Conservation (phyloP, 2,888 invertebrate genomes). For the Pecten maximus region DNA sequence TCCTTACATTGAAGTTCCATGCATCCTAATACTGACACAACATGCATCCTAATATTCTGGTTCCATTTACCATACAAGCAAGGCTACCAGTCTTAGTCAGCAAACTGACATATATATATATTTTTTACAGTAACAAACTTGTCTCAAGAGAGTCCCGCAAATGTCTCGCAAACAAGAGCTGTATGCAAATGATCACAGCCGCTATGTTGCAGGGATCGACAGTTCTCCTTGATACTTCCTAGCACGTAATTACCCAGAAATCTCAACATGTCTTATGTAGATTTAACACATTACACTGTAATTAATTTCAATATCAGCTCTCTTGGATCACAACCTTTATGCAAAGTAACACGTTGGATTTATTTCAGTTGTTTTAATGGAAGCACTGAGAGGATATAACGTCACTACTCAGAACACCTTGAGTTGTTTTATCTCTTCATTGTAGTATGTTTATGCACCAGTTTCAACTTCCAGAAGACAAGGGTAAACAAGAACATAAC, state of each 20-base stretch:
- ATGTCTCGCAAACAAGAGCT: slow-evolving; percentile 19
- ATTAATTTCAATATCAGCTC: slow-evolving; percentile 25
- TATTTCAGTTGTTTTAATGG: slow-evolving; percentile 25
- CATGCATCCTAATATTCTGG: background rate
- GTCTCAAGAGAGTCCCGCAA: background rate
- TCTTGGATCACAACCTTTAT: background rate
- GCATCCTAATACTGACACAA: background rate
- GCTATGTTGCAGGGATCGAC: background rate
- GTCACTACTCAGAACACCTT: background rate
- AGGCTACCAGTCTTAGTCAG: background rate
- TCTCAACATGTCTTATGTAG: slow-evolving; percentile 27
- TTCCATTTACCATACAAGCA: background rate
- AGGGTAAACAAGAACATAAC: background rate
- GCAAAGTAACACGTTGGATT: slow-evolving; percentile 11
- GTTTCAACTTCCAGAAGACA: background rate
- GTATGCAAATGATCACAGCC: slow-evolving; percentile 20
- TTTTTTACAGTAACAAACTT: background rate
- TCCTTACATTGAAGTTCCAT: background rate
- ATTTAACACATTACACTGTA: slow-evolving; percentile 10
- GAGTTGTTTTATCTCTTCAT: background rate
- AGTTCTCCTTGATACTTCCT: background rate
- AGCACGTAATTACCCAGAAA: slow-evolving; percentile 15
- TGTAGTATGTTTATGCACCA: background rate
- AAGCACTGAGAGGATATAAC: background rate
- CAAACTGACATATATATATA: background rate